A percentile compares a stretch with the other conserved stretches of the same genome.
These are phyloP conservation scores for Paramormyrops hopkinsi DNA, from an alignment of 2,797 vertebrate species.

Conservation along the genomic window DNA sequence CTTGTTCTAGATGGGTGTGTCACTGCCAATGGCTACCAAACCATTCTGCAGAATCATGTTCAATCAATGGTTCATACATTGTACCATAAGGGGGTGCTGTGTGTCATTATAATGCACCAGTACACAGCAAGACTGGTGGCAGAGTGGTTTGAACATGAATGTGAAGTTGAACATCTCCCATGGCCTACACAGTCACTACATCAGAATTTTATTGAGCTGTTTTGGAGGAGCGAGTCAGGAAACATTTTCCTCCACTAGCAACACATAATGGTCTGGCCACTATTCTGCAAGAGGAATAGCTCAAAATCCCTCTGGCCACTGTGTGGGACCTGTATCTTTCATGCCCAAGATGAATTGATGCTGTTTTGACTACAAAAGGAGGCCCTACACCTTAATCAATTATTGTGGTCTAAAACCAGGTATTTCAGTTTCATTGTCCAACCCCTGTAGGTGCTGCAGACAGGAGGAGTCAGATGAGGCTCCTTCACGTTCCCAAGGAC, in stretches of 20 bases:
- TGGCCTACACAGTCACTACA: neutral
- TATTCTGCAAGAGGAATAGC: too few species aligned
- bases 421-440: neutral
- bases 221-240: neutral
- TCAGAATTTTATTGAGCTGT: neutral
- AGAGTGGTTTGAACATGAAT: neutral
- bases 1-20: neutral
- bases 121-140: neutral
- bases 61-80: neutral
- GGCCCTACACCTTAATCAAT: neutral
- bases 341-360: neutral
- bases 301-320: neutral
- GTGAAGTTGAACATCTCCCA: neutral
- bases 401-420: neutral
- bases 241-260: neutral
- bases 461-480: neutral
- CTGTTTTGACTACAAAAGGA: neutral
- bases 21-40: neutral
- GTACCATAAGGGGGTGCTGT: neutral
- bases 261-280: neutral
- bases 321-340: neutral
- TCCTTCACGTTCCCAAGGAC: neutral
- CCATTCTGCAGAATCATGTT: neutral
- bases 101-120: neutral
- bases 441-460: neutral